phyloP scores from a whole-genome alignment of 2,797 vertebrate genomes.

The Gymnodraco acuticeps region DNA sequence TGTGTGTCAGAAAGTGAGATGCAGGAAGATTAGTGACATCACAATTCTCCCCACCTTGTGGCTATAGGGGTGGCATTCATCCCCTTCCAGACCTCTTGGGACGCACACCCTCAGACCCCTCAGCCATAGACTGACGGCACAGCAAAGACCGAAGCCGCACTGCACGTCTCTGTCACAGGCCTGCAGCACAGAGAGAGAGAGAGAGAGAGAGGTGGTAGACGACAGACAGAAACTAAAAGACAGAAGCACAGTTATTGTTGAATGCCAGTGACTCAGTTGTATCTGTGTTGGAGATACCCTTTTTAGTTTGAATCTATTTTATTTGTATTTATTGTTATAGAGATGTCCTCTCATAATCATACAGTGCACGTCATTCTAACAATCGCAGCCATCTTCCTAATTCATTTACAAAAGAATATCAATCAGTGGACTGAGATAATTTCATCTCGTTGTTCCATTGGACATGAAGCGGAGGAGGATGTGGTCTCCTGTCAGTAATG shows the following conservation, averaged over 20 bases:
- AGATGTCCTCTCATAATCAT: conserved; percentile 23
- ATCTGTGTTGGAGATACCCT: conserved; percentile 17
- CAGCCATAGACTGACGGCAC: conserved; percentile 93
- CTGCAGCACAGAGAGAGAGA: conserved; percentile 73
- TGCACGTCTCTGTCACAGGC: conserved; percentile 92
- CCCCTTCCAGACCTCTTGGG: conserved; percentile 89
- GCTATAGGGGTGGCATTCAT: conserved; percentile 92
- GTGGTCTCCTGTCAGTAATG: conserved; percentile 56
- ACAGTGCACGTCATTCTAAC: conserved; percentile 39
- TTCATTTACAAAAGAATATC: conserved; percentile 73
- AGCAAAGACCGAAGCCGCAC: conserved; percentile 91
- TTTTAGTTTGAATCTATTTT: conserved; percentile 1
- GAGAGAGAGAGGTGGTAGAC: not conserved
- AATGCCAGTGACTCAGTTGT: conserved; percentile 19
- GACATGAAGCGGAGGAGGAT: conserved; percentile 59
- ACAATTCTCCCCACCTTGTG: conserved; percentile 87
- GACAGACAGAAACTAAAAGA: not conserved
- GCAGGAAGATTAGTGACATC: conserved; percentile 17
- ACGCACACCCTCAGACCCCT: conserved; percentile 92
- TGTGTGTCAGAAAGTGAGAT: conserved; percentile 3
- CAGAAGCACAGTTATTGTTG: conserved; percentile 6
- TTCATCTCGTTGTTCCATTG: conserved; percentile 63
- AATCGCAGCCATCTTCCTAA: conserved; percentile 65
- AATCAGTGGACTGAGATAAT: conserved; percentile 63
- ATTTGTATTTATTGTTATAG: conserved; percentile 14